Evolutionary conservation across 92 coral and sea anemone genomes (phyloP).

Genomic region (Blastomussa wellsi): DNA sequence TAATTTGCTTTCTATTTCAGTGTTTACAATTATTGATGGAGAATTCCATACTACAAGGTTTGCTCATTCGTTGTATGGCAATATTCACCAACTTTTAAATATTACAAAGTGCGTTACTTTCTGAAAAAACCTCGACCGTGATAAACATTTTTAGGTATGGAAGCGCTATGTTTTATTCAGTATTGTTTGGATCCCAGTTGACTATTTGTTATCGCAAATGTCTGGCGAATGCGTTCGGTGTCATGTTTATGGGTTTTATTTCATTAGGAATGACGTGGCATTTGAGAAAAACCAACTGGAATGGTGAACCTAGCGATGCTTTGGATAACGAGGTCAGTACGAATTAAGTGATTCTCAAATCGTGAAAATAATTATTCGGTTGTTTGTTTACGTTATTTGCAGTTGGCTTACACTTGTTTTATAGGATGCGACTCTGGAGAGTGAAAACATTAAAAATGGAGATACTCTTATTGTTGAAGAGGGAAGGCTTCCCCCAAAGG

Average conservation of each 20-base stretch:
- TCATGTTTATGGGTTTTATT: not conserved
- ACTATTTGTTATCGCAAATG: not conserved
- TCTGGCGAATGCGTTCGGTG: not conserved
- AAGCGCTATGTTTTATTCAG: not conserved
- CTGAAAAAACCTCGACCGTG: not conserved
- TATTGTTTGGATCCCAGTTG: not conserved
- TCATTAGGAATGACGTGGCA: constrained; percentile 50
- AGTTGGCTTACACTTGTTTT: not conserved
- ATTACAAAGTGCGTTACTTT: not conserved
- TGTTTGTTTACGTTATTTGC: not conserved
- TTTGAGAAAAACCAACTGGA: constrained; percentile 69
- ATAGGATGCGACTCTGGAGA: constrained; percentile 57
- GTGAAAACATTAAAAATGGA: constrained; percentile 46
- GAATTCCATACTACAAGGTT: constrained; percentile 19
- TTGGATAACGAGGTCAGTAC: constrained; percentile 57
- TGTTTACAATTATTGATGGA: constrained; percentile 30
- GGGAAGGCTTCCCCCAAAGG: constrained; percentile 74
- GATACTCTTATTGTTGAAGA: constrained; percentile 52
- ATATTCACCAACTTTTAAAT: no score
- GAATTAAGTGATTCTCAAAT: not conserved
- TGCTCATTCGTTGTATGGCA: not conserved
- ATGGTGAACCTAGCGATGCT: constrained; percentile 50
- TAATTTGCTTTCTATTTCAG: not conserved
- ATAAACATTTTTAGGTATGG: not conserved
- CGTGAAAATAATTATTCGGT: not conserved